Conservation (phyloP, 2,888 invertebrate species). For the Drosophila planitibia region DNA sequence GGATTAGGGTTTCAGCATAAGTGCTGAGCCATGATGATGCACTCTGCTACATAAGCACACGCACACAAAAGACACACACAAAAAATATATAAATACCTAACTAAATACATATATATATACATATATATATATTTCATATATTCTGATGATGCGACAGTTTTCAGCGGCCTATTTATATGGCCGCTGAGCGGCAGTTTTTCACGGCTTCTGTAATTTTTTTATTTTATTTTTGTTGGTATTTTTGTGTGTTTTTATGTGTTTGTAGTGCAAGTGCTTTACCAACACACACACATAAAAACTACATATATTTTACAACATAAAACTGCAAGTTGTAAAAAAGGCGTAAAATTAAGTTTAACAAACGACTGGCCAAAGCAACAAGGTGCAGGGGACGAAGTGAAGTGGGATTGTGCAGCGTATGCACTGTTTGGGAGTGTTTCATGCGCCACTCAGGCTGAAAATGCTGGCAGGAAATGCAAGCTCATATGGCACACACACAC, state of each 20-base stretch:
- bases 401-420: slow-evolving; percentile 9
- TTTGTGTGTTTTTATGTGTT: slow-evolving; percentile 39
- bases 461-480: slow-evolving; percentile 79
- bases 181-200: slow-evolving; percentile 30
- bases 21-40: slow-evolving; percentile 64
- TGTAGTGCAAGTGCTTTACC: slow-evolving; percentile 47
- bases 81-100: slow-evolving; percentile 9
- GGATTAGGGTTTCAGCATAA: slow-evolving; percentile 41
- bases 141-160: slow-evolving; percentile 70
- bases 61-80: slow-evolving; percentile 14
- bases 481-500: slow-evolving; percentile 53
- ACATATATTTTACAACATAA: slow-evolving; percentile 64
- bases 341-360: slow-evolving; percentile 80
- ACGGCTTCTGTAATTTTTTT: slow-evolving; percentile 3
- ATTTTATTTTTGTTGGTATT: slow-evolving; percentile 7
- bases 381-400: background rate
- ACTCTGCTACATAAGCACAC: slow-evolving; percentile 24
- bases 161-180: slow-evolving; percentile 50
- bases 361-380: slow-evolving; percentile 49
- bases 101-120: slow-evolving; percentile 10
- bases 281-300: slow-evolving; percentile 5
- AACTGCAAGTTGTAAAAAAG: slow-evolving; percentile 79
- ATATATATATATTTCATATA: slow-evolving; percentile 23
- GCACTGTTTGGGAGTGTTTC: slow-evolving; percentile 51
- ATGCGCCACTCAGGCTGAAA: slow-evolving; percentile 71